A percentile compares a stretch with the other conserved stretches of the same genome.
These are phyloP conservation scores for Scolopax rusticola DNA, from an alignment of 2,797 vertebrate species.

Conservation along the genomic window DNA sequence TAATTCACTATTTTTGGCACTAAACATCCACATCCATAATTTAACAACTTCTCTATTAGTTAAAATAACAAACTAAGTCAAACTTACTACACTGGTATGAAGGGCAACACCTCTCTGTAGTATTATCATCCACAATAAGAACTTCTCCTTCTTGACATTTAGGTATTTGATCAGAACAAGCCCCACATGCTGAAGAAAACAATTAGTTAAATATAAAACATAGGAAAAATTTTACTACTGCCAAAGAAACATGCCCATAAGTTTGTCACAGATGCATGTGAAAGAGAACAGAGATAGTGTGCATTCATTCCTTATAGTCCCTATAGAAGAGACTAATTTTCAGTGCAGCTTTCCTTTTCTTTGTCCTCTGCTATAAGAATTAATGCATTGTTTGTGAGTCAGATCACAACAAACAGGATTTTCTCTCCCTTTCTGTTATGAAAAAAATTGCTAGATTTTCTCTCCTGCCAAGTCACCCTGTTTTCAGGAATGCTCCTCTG, in stretches of 20 bases:
- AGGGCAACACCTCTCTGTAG: constrained; percentile 92
- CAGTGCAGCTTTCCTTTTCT: background rate
- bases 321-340: background rate
- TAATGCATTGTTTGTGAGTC: background rate
- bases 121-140: constrained; percentile 86
- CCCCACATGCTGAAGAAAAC: constrained; percentile 82
- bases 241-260: background rate
- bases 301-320: background rate
- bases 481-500: background rate
- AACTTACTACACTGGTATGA: constrained; percentile 91
- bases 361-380: background rate
- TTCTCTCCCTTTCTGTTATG: background rate
- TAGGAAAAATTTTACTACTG: background rate
- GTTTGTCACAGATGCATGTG: background rate
- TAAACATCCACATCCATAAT: background rate
- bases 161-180: constrained; percentile 84
- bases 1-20: background rate
- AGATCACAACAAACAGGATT: background rate
- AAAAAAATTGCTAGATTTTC: background rate
- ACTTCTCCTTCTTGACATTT: constrained; percentile 89
- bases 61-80: background rate
- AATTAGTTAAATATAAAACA: constrained; percentile 11
- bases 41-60: background rate
- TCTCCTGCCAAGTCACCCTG: background rate
- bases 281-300: background rate